A percentile compares a stretch with the other conserved stretches of the same genome.
phyloP scores from a whole-genome alignment of 1,140 invertebrate species.

The Papilio xuthus region DNA sequence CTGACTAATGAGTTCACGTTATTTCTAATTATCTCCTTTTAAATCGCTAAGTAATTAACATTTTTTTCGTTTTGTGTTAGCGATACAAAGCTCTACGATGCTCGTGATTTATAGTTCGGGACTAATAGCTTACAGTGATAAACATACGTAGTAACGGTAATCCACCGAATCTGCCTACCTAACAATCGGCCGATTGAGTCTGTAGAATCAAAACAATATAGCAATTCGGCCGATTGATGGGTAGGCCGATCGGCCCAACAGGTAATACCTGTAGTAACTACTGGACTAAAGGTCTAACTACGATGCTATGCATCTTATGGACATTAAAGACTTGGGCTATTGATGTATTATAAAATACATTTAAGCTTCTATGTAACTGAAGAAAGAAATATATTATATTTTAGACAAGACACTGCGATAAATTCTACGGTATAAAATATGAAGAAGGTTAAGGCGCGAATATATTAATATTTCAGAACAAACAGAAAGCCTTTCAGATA shows the following conservation, averaged over 20 bases:
- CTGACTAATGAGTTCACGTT: slow-evolving; percentile 10
- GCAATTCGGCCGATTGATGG: no score
- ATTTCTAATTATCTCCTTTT: slow-evolving; percentile 22
- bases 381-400: neutral
- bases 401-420: neutral
- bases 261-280: no score
- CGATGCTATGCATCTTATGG: no score
- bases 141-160: neutral
- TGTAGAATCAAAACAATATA: no score
- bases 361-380: neutral
- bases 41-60: slow-evolving; percentile 10
- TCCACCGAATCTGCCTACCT: no score
- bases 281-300: no score
- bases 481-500: neutral
- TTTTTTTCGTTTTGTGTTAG: neutral
- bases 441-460: neutral
- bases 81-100: neutral
- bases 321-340: no score
- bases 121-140: neutral
- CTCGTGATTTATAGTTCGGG: neutral
- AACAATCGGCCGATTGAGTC: no score
- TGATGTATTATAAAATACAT: no score
- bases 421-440: neutral
- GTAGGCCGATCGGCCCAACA: no score
- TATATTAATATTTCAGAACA: neutral